Base-by-base conservation (phyloP, 2,797 vertebrate genomes). In the Dermochelys coriacea region DNA sequence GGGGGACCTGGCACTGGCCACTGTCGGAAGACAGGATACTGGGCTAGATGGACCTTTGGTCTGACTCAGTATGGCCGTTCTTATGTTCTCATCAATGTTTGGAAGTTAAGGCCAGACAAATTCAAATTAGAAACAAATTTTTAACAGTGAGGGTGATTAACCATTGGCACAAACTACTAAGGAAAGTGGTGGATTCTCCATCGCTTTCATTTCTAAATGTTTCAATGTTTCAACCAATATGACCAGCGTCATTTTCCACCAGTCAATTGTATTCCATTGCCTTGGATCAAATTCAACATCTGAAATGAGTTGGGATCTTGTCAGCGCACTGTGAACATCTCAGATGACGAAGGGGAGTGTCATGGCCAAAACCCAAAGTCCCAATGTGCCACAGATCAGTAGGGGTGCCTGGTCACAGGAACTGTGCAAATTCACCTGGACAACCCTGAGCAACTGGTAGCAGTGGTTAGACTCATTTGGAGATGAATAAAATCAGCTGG, bases 31-130 rank as follows among this genome's bases (percentile, higher is more conserved):
- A 51, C 50, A 51, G 50, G 50, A 51, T 51, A 51, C 50, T 51
- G 50, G 50, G 50, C 50, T 51, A 16, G 15, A 51, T 51, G 50
- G 50, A 16, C 50, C 50, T 51, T 51, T 51, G 15, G 50, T 51
- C 50, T 51, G 50, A 51, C 50, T 16, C 50, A 51, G 50, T 51
- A 15, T 16, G 50, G 50, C 50, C 5, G 5, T 18, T 51, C 50
- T 51, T 51, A 51, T 51, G 50, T 51, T 51, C 50, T 51, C 50
- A 91, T 61, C 57, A 84, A 95, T 89, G 64, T 74, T 88, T 89
- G 96, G 94, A 97, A 97, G 86, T 92, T 79, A 90, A 94, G 94
- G 94, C 92, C 93, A 96, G 95, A 95, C 86, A 94, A 96, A 93
- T 81, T 95, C 71, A 81, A 91, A 93, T 82, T 37, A 90, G 94